Percentiles rank a stretch among this genome's conserved stretches.
phyloP scores from a whole-genome alignment of 2,113 vertebrate genomes.

The Crotalus viridis region DNA sequence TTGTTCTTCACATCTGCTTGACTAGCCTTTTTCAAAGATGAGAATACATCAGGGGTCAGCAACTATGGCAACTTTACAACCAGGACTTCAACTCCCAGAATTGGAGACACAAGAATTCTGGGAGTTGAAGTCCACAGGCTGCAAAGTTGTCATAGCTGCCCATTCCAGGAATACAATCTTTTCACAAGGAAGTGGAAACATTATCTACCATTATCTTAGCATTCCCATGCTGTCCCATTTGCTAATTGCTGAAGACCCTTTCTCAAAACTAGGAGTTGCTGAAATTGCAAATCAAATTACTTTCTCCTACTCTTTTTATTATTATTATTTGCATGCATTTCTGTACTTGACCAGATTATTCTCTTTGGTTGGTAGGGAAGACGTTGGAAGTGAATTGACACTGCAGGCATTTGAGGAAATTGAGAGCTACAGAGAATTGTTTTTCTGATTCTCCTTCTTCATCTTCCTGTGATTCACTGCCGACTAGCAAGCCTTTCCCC shows the following conservation, averaged over 20 bases:
- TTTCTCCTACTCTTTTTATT: background rate
- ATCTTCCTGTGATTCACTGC: background rate
- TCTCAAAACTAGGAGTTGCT: background rate
- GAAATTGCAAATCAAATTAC: constrained; percentile 8
- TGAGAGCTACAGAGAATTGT: background rate
- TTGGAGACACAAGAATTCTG: background rate
- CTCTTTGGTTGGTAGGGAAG: background rate
- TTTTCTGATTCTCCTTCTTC: background rate
- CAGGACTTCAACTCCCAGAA: background rate
- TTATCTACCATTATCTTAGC: background rate
- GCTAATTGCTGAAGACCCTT: background rate
- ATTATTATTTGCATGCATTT: background rate
- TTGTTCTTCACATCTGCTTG: background rate
- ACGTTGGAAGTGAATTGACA: constrained; percentile 7
- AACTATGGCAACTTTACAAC: background rate
- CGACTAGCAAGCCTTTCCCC: constrained; percentile 4
- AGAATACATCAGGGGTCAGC: background rate
- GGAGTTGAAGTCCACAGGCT: background rate
- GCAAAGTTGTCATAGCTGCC: background rate
- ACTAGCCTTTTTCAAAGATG: background rate
- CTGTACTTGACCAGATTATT: background rate
- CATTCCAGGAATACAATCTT: background rate
- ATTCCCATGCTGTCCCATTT: background rate
- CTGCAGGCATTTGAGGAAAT: constrained; percentile 6
- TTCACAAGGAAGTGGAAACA: too few species aligned